Base-by-base conservation (phyloP, 2,888 invertebrate genomes). In the Hydropsyche betteni region DNA sequence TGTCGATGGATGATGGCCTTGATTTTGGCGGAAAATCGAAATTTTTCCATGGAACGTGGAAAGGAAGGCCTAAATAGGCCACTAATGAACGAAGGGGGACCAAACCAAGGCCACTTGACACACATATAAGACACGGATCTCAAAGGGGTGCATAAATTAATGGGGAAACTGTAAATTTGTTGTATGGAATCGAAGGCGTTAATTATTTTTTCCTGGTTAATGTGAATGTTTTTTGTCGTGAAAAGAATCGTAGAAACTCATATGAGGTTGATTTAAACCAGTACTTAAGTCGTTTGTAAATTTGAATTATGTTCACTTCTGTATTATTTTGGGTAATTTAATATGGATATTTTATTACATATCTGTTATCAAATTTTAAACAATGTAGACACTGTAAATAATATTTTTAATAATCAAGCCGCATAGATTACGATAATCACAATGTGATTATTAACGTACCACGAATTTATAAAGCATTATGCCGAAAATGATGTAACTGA, bases 81-180 rank as follows among this genome's bases (percentile, higher is more conserved):
- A 55, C 55, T 55, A 14, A 55, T n/a, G 55, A 16, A 55, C 55
- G n/a, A 16, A n/a, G 6, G 16, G 36, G 64, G 64, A 44, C 64
- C 64, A 5, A 34, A 34, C 44, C 64, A 64, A 64, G 34, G 36
- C 36, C 36, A 64, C 12, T 24, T 44, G 44, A 44, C 44, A 44
- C 44, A 44, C 44, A 44, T 44, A 44, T 44, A 44, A 44, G 34
- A 34, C 34, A 33, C 36, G 33, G 34, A 64, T 64, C 64, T 64
- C 34, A 33, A 44, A 36, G 64, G 64, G 64, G 64, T 64, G 34
- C 64, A 64, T 64, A 64, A 64, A 64, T 64, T 64, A 64, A 34
- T 64, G 34, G n/a, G 34, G 10, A 55, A 55, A 14, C 16, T 55
- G 16, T 55, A 55, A n/a, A 55, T 55, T 44, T 44, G 44, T 44